Conservation (phyloP, 1,140 invertebrate genomes). For the Drosophila hydei region DNA sequence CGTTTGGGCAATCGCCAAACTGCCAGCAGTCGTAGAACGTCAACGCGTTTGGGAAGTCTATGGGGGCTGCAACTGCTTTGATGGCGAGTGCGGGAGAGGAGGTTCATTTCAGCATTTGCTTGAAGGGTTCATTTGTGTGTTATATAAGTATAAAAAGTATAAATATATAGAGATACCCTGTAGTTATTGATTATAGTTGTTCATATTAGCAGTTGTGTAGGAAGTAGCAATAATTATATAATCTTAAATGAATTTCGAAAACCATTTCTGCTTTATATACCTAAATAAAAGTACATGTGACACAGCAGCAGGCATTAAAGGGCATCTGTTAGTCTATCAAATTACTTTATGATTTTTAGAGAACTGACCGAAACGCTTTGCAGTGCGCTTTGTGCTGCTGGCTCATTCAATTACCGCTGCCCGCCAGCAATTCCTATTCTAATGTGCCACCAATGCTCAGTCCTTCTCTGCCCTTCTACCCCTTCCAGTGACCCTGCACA, state of each 20-base stretch:
- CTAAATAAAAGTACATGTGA: too few relatives aligned
- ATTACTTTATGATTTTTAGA: constrained; percentile 13
- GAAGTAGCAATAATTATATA: too few relatives aligned
- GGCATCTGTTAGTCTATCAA: not conserved
- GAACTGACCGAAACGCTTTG: constrained; percentile 56
- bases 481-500: not conserved
- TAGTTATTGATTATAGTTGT: not conserved
- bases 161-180: not conserved
- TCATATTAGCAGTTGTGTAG: too few relatives aligned
- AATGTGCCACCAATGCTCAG: constrained; percentile 23
- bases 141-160: not conserved
- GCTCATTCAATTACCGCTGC: constrained; percentile 76
- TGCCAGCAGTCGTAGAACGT: constrained; percentile 50
- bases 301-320: not conserved
- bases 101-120: constrained; percentile 59
- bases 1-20: constrained; percentile 58
- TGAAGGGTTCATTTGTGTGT: constrained; percentile 70
- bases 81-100: constrained; percentile 8
- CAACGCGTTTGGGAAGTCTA: constrained; percentile 2
- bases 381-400: constrained; percentile 57
- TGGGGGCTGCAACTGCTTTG: constrained; percentile 16
- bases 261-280: too few relatives aligned
- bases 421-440: constrained; percentile 67
- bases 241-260: too few relatives aligned
- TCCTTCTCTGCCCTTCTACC: not conserved